Evolutionary conservation across 2,888 invertebrate genomes (phyloP).

Genomic region (Rhagonycha lutea): DNA sequence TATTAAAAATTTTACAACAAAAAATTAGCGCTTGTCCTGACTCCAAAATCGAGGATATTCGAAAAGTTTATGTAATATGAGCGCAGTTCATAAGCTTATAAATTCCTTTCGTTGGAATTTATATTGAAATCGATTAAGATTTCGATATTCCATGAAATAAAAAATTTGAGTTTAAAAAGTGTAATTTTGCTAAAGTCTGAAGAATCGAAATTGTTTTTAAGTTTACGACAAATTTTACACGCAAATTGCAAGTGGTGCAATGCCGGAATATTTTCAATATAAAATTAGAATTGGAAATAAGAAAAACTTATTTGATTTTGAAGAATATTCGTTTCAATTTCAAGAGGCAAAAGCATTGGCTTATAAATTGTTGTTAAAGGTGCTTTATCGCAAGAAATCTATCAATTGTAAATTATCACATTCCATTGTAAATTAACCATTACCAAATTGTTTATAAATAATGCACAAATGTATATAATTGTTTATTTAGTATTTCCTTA

Average conservation of each 20-base stretch:
- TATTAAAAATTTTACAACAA: constrained; percentile 18
- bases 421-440: background rate
- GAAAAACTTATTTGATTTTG: constrained; percentile 25
- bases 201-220: background rate
- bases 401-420: background rate
- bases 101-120: constrained; percentile 49
- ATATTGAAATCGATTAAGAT: constrained; percentile 48
- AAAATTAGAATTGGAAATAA: constrained; percentile 27
- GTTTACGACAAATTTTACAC: constrained; percentile 14
- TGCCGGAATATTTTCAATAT: constrained; percentile 23
- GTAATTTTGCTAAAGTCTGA: background rate
- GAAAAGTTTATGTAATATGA: constrained; percentile 47
- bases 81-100: constrained; percentile 40
- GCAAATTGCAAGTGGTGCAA: constrained; percentile 22
- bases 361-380: constrained; percentile 22
- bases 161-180: background rate
- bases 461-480: constrained; percentile 16
- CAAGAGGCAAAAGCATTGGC: constrained; percentile 12
- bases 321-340: constrained; percentile 12
- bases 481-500: constrained; percentile 22
- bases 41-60: constrained; percentile 35
- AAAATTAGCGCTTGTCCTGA: background rate
- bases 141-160: background rate
- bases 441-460: constrained; percentile 6
- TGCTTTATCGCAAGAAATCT: background rate